These are phyloP conservation scores for Ara ararauna DNA, from an alignment of 2,797 vertebrate species.

Conservation along the genomic window DNA sequence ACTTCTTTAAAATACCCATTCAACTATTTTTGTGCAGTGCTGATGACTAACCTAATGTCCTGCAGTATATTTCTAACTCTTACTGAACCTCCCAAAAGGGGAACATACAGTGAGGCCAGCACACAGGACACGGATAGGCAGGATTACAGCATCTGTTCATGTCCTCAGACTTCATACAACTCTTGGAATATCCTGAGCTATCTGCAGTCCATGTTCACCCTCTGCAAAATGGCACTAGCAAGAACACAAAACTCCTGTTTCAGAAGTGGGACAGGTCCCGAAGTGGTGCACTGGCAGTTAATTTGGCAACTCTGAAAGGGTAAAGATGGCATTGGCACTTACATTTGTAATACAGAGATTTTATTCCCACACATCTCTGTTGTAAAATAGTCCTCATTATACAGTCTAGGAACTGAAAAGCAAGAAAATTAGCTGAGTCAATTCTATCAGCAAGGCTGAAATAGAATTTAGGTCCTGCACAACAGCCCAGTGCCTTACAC, in stretches of 20 bases:
- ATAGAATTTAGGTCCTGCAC: not conserved
- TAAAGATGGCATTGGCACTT: not conserved
- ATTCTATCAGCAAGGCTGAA: not conserved
- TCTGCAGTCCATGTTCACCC: not conserved
- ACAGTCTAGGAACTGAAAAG: not conserved
- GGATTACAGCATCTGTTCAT: conserved; percentile 12
- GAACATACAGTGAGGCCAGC: not conserved
- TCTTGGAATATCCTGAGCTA: not conserved
- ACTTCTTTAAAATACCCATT: conserved; percentile 35
- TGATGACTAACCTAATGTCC: not conserved
- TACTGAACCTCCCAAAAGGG: conserved; percentile 1
- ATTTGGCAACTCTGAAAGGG: not conserved
- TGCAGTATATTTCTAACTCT: not conserved
- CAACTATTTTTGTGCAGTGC: not conserved
- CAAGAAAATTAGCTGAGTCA: not conserved
- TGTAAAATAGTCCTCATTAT: not conserved
- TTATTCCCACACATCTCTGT: not conserved
- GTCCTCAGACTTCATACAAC: not conserved
- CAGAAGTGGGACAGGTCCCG: not conserved
- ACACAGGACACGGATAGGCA: not conserved
- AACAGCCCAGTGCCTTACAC: not conserved
- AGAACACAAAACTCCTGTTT: not conserved
- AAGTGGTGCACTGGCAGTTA: not conserved
- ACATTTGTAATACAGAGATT: accelerated
- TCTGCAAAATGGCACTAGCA: not conserved